Conservation (phyloP, 2,113 vertebrate species). For the Agelaius tricolor region DNA sequence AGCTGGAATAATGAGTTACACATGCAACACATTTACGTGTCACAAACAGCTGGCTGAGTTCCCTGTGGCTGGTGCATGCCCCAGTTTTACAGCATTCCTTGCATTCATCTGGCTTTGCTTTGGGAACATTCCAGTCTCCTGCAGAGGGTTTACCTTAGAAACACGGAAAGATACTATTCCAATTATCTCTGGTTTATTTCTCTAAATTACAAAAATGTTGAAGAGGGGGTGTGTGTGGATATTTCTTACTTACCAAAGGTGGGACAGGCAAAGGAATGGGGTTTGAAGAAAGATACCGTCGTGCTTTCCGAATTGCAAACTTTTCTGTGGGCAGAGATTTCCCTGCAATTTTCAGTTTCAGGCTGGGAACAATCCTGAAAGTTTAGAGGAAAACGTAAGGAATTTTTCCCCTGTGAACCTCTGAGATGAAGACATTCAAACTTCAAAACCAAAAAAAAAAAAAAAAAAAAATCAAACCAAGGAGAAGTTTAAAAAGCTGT, state of each 20-base stretch:
- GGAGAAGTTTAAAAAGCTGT: background rate
- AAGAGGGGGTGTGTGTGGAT: background rate
- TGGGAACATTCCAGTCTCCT: slow-evolving; percentile 65
- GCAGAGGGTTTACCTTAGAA: slow-evolving; percentile 63
- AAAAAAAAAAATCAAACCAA: background rate
- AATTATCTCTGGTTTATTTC: background rate
- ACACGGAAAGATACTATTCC: slow-evolving; percentile 5
- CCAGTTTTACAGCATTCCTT: slow-evolving; percentile 61
- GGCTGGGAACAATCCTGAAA: slow-evolving; percentile 86
- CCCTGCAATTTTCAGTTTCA: slow-evolving; percentile 99
- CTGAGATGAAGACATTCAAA: background rate
- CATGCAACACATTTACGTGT: slow-evolving; percentile 44
- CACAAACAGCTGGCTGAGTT: slow-evolving; percentile 55
- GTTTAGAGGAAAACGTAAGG: background rate
- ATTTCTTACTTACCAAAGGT: slow-evolving; percentile 86
- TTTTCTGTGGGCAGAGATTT: slow-evolving; percentile 98
- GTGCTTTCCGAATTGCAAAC: slow-evolving; percentile 95
- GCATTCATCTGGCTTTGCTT: slow-evolving; percentile 54
- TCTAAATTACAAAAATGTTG: background rate
- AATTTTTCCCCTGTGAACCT: background rate
- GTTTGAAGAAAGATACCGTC: slow-evolving; percentile 87
- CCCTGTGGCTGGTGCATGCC: slow-evolving; percentile 58
- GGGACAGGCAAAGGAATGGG: slow-evolving; percentile 85
- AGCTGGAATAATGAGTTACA: slow-evolving; percentile 48
- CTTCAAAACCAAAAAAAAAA: background rate